Evolutionary conservation across 2,113 vertebrate species (phyloP).

Genomic region (Neopipo cinnamomea): DNA sequence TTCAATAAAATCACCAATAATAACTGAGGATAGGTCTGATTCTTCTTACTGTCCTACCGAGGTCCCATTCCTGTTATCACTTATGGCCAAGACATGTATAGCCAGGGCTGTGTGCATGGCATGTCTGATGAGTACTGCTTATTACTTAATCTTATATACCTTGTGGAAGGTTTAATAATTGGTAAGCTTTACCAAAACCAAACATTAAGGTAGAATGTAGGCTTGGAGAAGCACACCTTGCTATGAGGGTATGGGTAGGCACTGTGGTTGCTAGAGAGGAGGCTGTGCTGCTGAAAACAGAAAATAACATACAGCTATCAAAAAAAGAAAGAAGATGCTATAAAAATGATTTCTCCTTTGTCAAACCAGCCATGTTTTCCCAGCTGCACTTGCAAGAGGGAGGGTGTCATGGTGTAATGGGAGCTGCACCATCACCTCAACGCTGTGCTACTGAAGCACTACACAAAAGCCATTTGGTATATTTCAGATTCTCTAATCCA

Average conservation of each 20-base stretch:
- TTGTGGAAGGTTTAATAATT: neutral
- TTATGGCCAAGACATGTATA: neutral
- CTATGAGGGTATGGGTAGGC: neutral
- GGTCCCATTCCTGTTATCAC: neutral
- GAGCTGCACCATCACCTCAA: neutral
- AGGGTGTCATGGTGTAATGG: rapidly evolving
- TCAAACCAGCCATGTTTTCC: neutral
- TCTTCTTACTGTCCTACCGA: neutral
- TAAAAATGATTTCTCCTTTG: neutral
- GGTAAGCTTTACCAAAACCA: neutral
- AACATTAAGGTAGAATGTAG: neutral
- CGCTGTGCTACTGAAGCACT: neutral
- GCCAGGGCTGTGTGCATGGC: neutral
- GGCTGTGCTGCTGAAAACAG: neutral
- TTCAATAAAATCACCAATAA: neutral
- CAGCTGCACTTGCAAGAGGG: neutral
- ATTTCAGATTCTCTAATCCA: neutral
- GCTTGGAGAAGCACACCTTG: neutral
- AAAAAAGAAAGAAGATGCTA: neutral
- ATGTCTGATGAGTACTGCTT: neutral
- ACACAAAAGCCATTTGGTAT: neutral
- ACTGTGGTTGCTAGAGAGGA: neutral
- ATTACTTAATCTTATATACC: neutral
- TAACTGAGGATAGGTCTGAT: neutral
- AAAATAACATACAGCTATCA: neutral